Conservation (phyloP, 2,113 vertebrate genomes). For the Lepisosteus osseus region DNA sequence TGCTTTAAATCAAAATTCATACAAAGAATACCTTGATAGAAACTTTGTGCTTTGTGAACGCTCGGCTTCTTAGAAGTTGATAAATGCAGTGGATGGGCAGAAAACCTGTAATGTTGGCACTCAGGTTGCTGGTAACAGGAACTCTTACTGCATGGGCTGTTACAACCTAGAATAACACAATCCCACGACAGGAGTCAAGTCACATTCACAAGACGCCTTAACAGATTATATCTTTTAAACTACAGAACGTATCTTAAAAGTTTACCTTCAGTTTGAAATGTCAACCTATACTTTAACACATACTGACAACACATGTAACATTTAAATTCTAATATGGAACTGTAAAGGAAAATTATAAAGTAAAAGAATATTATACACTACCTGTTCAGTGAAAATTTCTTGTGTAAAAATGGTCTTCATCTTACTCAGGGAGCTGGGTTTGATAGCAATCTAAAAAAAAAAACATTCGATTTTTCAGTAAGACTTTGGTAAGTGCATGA, state of each 20-base stretch:
- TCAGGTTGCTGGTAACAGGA: slow-evolving; percentile 89
- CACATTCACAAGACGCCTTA: background rate
- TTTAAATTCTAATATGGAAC: too few relatives aligned
- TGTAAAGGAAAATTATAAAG: too few relatives aligned
- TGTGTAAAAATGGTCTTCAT: slow-evolving; percentile 99
- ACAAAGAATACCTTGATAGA: slow-evolving; percentile 85
- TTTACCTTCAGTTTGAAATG: too few relatives aligned
- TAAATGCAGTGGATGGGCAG: slow-evolving; percentile 98
- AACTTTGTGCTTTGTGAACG: slow-evolving; percentile 98
- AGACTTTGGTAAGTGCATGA: too few relatives aligned
- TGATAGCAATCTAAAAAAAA: slow-evolving; percentile 87
- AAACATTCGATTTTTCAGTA: too few relatives aligned
- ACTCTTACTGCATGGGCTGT: slow-evolving; percentile 95
- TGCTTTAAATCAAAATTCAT: too few relatives aligned
- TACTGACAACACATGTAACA: background rate
- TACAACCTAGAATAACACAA: slow-evolving; percentile 74
- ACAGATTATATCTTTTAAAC: too few relatives aligned
- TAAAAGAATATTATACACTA: slow-evolving; percentile 42
- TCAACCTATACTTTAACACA: too few relatives aligned
- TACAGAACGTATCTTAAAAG: too few relatives aligned
- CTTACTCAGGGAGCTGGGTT: slow-evolving; percentile 93
- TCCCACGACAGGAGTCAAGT: background rate
- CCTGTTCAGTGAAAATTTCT: slow-evolving; percentile 99
- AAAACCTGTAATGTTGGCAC: slow-evolving; percentile 94
- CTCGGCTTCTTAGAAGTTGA: slow-evolving; percentile 90